phyloP scores from a whole-genome alignment of 2,888 invertebrate genomes.

The Cryptus armator region DNA sequence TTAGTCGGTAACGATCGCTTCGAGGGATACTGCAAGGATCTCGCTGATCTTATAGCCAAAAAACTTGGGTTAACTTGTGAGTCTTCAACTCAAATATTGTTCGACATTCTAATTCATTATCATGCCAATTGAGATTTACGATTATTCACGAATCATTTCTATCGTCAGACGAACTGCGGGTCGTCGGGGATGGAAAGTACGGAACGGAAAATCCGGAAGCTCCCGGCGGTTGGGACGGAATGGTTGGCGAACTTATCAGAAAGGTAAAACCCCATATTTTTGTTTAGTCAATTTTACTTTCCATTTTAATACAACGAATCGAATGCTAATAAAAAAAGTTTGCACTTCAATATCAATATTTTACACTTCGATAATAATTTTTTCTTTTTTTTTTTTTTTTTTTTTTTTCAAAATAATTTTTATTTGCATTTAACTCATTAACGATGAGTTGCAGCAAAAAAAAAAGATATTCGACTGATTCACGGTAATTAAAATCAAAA shows the following conservation, averaged over 20 bases:
- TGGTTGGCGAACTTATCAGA: slow-evolving; percentile 94
- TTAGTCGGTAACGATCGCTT: slow-evolving; percentile 91
- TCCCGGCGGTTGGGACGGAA: slow-evolving; percentile 94
- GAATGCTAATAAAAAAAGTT: too few species aligned
- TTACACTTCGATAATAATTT: too few species aligned
- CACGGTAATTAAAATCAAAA: not conserved
- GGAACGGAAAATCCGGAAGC: slow-evolving; percentile 91
- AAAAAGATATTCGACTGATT: not conserved
- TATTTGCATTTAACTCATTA: not conserved
- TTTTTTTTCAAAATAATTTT: not conserved
- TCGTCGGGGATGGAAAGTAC: slow-evolving; percentile 95
- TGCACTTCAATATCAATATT: too few species aligned
- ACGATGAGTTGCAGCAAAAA: not conserved
- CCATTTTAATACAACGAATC: not conserved
- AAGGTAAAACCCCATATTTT: slow-evolving; percentile 88
- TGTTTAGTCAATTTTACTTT: not conserved
- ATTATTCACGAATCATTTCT: slow-evolving; percentile 1
- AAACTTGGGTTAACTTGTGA: slow-evolving; percentile 94
- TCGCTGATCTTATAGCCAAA: slow-evolving; percentile 93
- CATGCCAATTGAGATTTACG: not conserved
- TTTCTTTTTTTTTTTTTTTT: too few species aligned
- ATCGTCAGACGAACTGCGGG: slow-evolving; percentile 91
- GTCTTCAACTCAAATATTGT: slow-evolving; percentile 79
- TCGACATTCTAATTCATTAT: not conserved
- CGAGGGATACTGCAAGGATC: slow-evolving; percentile 97